A percentile compares a stretch with the other conserved stretches of the same genome.
These are phyloP conservation scores for Platalea minor DNA, from an alignment of 2,797 vertebrate genomes.

Conservation along the genomic window DNA sequence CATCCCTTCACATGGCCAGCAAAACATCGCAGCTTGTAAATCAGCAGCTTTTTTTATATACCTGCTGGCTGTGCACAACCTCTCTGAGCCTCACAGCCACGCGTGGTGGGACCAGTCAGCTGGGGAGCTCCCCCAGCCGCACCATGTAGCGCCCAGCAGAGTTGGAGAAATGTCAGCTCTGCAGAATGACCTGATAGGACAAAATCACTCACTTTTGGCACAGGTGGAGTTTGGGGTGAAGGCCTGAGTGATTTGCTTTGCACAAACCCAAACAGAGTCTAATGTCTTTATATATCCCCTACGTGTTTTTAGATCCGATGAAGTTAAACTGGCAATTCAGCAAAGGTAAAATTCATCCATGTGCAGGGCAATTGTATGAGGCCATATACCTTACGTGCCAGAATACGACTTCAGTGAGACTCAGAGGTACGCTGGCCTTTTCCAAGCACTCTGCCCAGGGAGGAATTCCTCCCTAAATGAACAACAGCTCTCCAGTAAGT, in stretches of 20 bases:
- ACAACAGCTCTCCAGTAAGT: background rate
- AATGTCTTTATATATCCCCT: background rate
- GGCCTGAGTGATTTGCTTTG: background rate
- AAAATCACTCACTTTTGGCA: background rate
- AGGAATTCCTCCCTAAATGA: constrained; percentile 20
- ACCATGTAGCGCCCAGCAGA: background rate
- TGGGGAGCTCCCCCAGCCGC: background rate
- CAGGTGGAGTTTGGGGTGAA: background rate
- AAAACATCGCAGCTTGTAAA: background rate
- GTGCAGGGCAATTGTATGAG: background rate
- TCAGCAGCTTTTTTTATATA: background rate
- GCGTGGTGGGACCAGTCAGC: fast-evolving
- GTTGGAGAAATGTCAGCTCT: background rate
- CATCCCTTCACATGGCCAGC: background rate
- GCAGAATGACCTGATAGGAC: background rate
- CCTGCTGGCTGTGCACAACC: background rate
- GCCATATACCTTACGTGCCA: fast-evolving
- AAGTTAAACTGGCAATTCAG: background rate
- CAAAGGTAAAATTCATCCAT: background rate
- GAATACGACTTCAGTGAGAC: background rate
- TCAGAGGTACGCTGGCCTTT: background rate
- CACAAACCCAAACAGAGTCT: background rate
- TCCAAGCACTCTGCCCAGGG: background rate
- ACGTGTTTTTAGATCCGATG: background rate
- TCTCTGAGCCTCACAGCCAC: fast-evolving